Base-by-base conservation (phyloP, 2,888 invertebrate species). In the Ochropleura leucogaster region DNA sequence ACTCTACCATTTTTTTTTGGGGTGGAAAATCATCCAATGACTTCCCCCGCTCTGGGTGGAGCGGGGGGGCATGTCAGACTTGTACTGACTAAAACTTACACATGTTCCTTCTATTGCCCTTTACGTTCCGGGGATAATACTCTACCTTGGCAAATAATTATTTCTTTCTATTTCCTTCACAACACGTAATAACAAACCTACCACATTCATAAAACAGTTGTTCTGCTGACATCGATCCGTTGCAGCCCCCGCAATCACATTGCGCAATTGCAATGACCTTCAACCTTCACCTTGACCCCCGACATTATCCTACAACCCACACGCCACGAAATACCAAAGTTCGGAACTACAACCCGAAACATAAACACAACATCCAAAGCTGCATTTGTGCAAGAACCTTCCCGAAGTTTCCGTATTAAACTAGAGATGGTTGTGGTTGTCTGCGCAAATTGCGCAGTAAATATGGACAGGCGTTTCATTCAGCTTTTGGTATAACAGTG, bases 231-330 rank as follows among this genome's bases (percentile, higher is more conserved):
- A 89, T 90, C 90, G 79, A 90, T 90, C 16, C 71, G 4, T 30
- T 81, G 85, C 83, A 82, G 64, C 77, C 68, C 77, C 76, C 76
- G 64, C 42, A 57, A n/a, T 66, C 79, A 80, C 77, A 84, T 89
- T 92, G 92, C 92, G 92, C 91, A 91, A 89, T 85, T 92, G 93
- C 92, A 92, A 77, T 89, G 92, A 93, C 92, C 93, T 91, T 88
- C 80, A 78, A 73, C 87, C 79, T 77, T 88, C 84, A 92, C 93
- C 92, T 92, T 92, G 87, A 91, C 87, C 91, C 79, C 53, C 64
- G 70, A 77, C 84, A 85, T 88, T 82, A 84, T 68, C 69, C 80
- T 68, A 67, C 72, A 74, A 75, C 88, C 88, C 87, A 89, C 89
- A 75, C 87, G 72, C 71, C 71, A 69, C 87, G 75, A 92, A 93